Conservation (phyloP, 2,797 vertebrate genomes). For the Pangasius macronema region DNA sequence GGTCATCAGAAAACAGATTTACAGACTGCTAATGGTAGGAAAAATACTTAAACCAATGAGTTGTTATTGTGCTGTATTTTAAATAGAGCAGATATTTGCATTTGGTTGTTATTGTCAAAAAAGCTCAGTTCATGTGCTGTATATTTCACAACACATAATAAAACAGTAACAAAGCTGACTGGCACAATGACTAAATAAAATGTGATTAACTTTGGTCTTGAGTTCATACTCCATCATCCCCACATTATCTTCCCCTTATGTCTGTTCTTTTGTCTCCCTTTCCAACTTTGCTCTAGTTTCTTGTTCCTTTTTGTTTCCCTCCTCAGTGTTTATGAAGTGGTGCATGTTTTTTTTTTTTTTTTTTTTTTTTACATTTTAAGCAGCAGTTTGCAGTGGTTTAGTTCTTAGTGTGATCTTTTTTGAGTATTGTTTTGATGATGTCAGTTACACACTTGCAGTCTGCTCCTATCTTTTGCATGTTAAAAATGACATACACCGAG, state of each 20-base stretch:
- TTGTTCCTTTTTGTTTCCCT: background rate
- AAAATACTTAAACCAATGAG: background rate
- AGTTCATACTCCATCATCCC: background rate
- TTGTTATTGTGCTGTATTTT: conserved; percentile 12
- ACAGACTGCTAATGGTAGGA: background rate
- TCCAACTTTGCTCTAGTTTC: background rate
- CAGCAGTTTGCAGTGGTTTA: background rate
- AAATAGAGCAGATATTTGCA: conserved; percentile 1
- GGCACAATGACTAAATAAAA: conserved; percentile 13
- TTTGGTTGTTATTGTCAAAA: conserved; percentile 29
- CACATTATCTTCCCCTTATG: background rate
- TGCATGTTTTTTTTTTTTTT: background rate
- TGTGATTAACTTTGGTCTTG: background rate
- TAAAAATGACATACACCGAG: background rate
- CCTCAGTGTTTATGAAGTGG: background rate
- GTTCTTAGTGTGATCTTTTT: background rate
- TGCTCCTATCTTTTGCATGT: background rate
- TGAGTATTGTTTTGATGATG: background rate
- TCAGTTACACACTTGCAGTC: background rate
- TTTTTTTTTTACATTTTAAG: background rate
- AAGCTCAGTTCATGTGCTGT: conserved; percentile 11
- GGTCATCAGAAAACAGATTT: background rate
- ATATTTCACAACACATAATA: conserved; percentile 13
- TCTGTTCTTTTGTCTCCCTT: background rate
- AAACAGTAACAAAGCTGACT: conserved; percentile 27